These are phyloP conservation scores for Gopherus flavomarginatus DNA, from an alignment of 2,113 vertebrate genomes.

Conservation along the genomic window DNA sequence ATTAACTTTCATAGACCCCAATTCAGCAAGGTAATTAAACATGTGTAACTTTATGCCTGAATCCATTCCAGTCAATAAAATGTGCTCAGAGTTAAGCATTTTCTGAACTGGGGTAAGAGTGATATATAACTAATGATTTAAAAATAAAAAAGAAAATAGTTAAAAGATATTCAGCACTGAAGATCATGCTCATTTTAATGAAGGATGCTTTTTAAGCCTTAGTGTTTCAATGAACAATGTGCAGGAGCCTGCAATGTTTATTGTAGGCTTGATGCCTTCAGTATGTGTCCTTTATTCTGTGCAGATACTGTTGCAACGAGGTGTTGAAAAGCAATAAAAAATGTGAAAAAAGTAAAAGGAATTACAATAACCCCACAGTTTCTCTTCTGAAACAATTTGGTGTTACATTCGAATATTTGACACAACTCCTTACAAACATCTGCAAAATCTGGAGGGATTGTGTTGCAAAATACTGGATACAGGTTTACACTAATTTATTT, in stretches of 20 bases:
- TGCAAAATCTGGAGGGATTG: rapidly evolving
- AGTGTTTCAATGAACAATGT: background rate
- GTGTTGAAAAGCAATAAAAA: background rate
- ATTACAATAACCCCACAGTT: background rate
- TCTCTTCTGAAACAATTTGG: background rate
- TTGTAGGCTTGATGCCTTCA: background rate
- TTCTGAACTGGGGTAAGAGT: background rate
- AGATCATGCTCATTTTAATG: background rate
- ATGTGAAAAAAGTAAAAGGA: background rate
- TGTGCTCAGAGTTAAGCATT: background rate
- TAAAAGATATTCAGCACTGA: background rate
- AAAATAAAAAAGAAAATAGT: background rate
- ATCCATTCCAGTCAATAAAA: background rate
- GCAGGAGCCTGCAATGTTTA: background rate
- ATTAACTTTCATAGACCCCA: background rate
- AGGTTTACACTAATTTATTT: background rate
- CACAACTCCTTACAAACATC: background rate
- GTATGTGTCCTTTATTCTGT: background rate
- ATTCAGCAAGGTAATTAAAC: background rate
- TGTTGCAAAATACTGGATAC: background rate
- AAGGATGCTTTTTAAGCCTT: background rate
- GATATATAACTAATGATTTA: background rate
- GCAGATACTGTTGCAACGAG: background rate
- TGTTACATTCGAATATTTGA: background rate
- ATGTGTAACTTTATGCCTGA: background rate